Conservation (phyloP, 1,140 invertebrate genomes). For the Lasaia peninsularis region DNA sequence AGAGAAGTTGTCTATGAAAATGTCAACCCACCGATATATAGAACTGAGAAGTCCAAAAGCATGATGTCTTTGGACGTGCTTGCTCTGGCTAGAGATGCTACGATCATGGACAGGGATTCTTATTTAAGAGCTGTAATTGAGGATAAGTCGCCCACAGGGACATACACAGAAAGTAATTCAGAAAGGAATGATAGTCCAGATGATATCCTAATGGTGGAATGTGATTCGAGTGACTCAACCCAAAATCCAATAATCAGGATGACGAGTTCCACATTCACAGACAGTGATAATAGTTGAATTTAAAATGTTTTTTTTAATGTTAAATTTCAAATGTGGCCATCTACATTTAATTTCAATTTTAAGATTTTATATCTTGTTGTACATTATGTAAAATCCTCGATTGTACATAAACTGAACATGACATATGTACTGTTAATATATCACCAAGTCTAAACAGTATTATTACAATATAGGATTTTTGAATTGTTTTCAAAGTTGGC, state of each 20-base stretch:
- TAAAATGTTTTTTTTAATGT: background rate
- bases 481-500: too few species aligned
- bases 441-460: too few species aligned
- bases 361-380: too few species aligned
- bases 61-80: slow-evolving; percentile 70
- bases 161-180: slow-evolving; percentile 68
- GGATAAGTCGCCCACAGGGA: slow-evolving; percentile 65
- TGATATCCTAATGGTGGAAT: slow-evolving; percentile 70
- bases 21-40: slow-evolving; percentile 43
- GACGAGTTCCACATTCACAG: slow-evolving; percentile 63
- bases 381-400: too few species aligned
- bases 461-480: too few species aligned
- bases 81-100: slow-evolving; percentile 56
- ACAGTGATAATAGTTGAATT: slow-evolving; percentile 62
- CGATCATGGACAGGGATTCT: slow-evolving; percentile 61
- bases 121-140: slow-evolving; percentile 69
- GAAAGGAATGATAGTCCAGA: slow-evolving; percentile 67
- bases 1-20: slow-evolving; percentile 54
- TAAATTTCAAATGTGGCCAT: background rate
- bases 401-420: too few species aligned
- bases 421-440: too few species aligned
- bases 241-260: slow-evolving; percentile 67
- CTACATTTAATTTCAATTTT: too few species aligned
- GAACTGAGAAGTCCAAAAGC: slow-evolving; percentile 61
- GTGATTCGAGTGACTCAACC: slow-evolving; percentile 63